Evolutionary conservation across 1,140 invertebrate genomes (phyloP), one percentile per base, ranked within the genome.

Genomic region (Penaeus indicus): DNA sequence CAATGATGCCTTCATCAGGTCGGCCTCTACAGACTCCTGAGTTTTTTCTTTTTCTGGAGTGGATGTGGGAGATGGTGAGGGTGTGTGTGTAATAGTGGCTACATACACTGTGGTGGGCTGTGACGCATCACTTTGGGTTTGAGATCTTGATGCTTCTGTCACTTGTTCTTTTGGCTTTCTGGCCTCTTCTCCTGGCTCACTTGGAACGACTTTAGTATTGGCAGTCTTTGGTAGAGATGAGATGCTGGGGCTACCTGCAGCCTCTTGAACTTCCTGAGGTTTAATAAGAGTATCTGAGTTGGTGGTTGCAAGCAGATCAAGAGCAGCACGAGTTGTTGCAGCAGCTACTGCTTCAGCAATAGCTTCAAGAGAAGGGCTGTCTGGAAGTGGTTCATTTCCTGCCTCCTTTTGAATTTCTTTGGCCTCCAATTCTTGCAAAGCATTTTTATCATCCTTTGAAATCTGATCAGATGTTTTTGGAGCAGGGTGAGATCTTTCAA

Each of bases 301-400:
- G 42, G 86, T 27, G 69, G 64, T 62, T 19, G 79, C 86, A 38
- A 75, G 32, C 10, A 83, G 38, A 8, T 77, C 86, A 69, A 88
- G 63, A 32, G 86, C 86, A 38, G 86, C 80, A 60, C 69, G 67
- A 21, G 86, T 88, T 42, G 86, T 88, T 18, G 86, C 72, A 21
- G 86, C 86, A 13, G 72, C 86, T 5, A 88, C 81, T 60, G 86
- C 79, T 63, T 88, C 86, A 27, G 86, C 86, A 61, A 88, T 64
- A 13, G 64, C 69, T 25, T 88, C 86, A 67, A 88, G 42, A 18
- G 86, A 69, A 2, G 79, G 79, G 27, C 25, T 72, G 25, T 61
- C 32, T 77, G 42, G 84, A 61, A 69, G 42, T 61, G 67, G 84
- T 32, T 42, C 22, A 64, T 63, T 32, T 27, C 38, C 25, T 8